Conservation (phyloP, 2,113 vertebrate genomes). For the Lamprologus ornatipinnis region DNA sequence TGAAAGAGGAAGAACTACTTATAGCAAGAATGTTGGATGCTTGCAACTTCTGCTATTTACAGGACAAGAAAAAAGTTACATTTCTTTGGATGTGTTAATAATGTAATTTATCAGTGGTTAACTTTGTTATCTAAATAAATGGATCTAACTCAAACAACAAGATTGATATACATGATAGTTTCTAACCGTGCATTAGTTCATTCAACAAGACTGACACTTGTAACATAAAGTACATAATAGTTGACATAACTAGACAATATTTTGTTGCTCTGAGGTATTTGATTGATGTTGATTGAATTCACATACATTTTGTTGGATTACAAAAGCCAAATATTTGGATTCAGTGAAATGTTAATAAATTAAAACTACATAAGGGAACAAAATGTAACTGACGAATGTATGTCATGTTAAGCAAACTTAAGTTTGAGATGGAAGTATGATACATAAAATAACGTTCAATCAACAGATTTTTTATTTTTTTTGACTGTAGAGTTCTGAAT, state of each 20-base stretch:
- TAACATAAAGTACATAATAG: background rate
- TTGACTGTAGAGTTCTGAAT: background rate
- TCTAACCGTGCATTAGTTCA: background rate
- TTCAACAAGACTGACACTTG: background rate
- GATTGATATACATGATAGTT: background rate
- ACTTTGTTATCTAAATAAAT: background rate
- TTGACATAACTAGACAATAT: background rate
- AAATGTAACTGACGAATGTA: background rate
- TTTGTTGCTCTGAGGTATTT: background rate
- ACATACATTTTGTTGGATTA: background rate
- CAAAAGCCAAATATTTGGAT: background rate
- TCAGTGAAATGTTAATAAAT: background rate
- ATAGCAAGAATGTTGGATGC: background rate
- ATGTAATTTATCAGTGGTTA: background rate
- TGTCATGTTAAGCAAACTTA: background rate
- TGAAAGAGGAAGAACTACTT: background rate
- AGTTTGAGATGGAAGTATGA: background rate
- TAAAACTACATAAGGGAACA: background rate
- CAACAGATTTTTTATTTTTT: background rate
- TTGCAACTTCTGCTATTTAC: background rate
- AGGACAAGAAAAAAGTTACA: background rate
- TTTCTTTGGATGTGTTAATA: background rate
- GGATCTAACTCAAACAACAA: background rate
- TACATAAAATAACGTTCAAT: background rate
- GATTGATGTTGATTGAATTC: background rate